Percentiles rank a stretch among this genome's conserved stretches.
Evolutionary conservation across 2,113 vertebrate species (phyloP).

Genomic region (Semnornis frantzii): DNA sequence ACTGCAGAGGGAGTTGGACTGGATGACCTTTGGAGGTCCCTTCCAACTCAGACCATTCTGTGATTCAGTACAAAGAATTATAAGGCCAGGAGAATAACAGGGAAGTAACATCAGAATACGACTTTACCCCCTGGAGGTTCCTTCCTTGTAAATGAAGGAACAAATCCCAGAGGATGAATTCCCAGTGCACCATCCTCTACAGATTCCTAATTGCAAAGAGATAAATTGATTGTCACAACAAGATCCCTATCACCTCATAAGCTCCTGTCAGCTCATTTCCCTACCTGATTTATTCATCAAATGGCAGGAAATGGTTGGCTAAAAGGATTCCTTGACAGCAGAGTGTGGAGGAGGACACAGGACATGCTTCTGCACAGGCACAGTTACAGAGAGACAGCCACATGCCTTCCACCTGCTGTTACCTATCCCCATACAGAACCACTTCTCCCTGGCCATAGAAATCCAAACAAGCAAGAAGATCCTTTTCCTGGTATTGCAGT

Average conservation of each 20-base stretch:
- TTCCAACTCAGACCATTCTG: too few species aligned
- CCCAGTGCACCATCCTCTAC: background rate
- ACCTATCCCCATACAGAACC: background rate
- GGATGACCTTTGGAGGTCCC: too few species aligned
- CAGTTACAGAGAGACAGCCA: background rate
- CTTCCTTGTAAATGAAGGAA: background rate
- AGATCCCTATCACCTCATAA: background rate
- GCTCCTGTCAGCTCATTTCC: background rate
- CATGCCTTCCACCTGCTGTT: background rate
- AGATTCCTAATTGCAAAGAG: background rate
- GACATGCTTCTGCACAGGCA: background rate
- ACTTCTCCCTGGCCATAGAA: background rate
- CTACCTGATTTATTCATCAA: conserved; percentile 1
- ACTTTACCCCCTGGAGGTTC: background rate
- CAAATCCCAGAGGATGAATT: background rate
- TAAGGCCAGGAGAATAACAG: background rate
- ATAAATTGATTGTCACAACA: background rate
- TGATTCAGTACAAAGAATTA: background rate
- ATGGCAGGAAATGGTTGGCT: background rate
- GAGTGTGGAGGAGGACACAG: background rate
- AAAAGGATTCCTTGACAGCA: background rate
- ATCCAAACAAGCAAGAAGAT: background rate
- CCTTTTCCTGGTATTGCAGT: background rate
- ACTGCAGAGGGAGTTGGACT: too few species aligned
- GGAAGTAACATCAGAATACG: background rate